Evolutionary conservation across 2,888 invertebrate genomes (phyloP).

Genomic region (Panopea generosa): DNA sequence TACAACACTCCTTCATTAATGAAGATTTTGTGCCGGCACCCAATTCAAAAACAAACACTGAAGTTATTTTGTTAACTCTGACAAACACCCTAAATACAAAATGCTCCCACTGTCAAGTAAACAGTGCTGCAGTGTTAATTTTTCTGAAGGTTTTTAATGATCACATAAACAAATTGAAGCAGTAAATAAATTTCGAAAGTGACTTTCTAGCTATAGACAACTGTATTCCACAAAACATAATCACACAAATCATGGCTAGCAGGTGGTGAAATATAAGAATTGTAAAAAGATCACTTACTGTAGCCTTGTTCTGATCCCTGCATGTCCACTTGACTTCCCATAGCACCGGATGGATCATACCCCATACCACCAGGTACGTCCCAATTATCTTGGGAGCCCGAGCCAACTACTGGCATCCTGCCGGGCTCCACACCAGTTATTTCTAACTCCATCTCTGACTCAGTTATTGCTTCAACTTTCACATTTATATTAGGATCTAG

Average conservation of each 20-base stretch:
- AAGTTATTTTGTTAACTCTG: too few species aligned
- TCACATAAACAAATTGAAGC: too few species aligned
- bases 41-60: too few species aligned
- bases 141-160: too few species aligned
- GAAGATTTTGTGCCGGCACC: too few species aligned
- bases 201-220: too few species aligned
- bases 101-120: too few species aligned
- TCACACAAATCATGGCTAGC: not conserved
- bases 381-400: slow-evolving; percentile 43
- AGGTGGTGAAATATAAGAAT: slow-evolving; percentile 1
- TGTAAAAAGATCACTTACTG: slow-evolving; percentile 31
- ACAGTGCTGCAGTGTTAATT: too few species aligned
- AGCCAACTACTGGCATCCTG: slow-evolving; percentile 14
- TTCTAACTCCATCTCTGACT: slow-evolving; percentile 54
- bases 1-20: too few species aligned
- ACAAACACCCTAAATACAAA: too few species aligned
- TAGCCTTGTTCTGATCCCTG: slow-evolving; percentile 16
- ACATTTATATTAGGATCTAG: slow-evolving; percentile 44
- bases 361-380: slow-evolving; percentile 39
- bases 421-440: slow-evolving; percentile 60
- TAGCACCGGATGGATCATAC: slow-evolving; percentile 47
- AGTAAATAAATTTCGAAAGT: too few species aligned
- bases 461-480: slow-evolving; percentile 54
- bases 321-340: slow-evolving; percentile 45
- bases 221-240: too few species aligned